phyloP scores from a whole-genome alignment of 2,797 vertebrate genomes.

The Neopelma chrysocephalum region DNA sequence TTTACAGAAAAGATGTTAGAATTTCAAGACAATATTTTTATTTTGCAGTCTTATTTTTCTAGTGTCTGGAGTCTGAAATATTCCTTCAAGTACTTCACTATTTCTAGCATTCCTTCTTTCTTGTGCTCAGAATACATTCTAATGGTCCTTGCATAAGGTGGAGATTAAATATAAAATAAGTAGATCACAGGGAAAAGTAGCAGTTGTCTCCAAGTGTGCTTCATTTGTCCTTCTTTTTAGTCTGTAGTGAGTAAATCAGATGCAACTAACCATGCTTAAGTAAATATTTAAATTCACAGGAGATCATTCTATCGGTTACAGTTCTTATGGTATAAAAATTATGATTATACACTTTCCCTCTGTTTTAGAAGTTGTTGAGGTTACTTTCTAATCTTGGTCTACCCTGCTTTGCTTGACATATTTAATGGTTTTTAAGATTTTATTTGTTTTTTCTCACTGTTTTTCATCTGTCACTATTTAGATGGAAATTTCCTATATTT shows the following conservation, averaged over 20 bases:
- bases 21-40: not conserved
- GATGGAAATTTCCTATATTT: not conserved
- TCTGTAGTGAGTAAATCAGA: not conserved
- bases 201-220: not conserved
- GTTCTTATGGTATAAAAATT: not conserved
- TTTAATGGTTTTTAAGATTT: not conserved
- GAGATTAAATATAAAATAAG: not conserved
- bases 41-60: not conserved
- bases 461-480: not conserved
- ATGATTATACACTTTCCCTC: fast-evolving
- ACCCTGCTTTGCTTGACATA: not conserved
- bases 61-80: not conserved
- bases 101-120: not conserved
- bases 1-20: not conserved
- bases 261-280: not conserved
- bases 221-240: not conserved
- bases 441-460: not conserved
- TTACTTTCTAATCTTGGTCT: not conserved
- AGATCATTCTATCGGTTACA: not conserved
- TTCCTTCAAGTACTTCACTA: not conserved
- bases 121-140: not conserved
- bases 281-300: not conserved
- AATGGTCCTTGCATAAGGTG: not conserved
- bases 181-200: not conserved
- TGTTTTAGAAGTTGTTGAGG: not conserved